Evolutionary conservation across 2,888 invertebrate genomes (phyloP).

Genomic region (Mayetiola destructor): DNA sequence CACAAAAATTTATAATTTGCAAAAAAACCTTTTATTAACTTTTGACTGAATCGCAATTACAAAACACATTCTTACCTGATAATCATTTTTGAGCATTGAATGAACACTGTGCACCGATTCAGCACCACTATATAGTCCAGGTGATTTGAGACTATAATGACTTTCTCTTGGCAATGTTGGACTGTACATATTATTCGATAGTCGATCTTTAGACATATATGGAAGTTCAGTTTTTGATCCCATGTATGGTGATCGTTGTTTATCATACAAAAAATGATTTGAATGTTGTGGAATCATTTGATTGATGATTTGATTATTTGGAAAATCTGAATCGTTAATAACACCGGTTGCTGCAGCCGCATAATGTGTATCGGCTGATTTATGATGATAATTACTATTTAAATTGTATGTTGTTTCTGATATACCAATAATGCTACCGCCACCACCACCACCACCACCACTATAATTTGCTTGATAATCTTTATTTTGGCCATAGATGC

Average conservation of each 20-base stretch:
- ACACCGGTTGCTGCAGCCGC: neutral
- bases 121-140: constrained; percentile 24
- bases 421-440: neutral
- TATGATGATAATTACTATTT: constrained; percentile 9
- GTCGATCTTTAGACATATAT: constrained; percentile 33
- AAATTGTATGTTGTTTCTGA: neutral
- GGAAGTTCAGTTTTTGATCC: constrained; percentile 28
- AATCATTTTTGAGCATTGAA: constrained; percentile 33
- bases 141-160: constrained; percentile 31
- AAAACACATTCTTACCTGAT: constrained; percentile 23
- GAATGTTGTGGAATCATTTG: constrained; percentile 30
- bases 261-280: constrained; percentile 27
- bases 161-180: constrained; percentile 26
- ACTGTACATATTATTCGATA: constrained; percentile 33
- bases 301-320: constrained; percentile 29
- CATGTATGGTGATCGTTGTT: constrained; percentile 29
- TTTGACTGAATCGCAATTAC: neutral
- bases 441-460: constrained; percentile 16
- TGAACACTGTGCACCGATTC: constrained; percentile 34
- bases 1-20: constrained; percentile 29
- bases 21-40: neutral
- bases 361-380: neutral
- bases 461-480: constrained; percentile 33
- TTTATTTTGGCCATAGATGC: constrained; percentile 28
- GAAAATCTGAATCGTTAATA: constrained; percentile 31